Conservation (phyloP, 2,113 vertebrate genomes). For the Gallinago undulata region DNA sequence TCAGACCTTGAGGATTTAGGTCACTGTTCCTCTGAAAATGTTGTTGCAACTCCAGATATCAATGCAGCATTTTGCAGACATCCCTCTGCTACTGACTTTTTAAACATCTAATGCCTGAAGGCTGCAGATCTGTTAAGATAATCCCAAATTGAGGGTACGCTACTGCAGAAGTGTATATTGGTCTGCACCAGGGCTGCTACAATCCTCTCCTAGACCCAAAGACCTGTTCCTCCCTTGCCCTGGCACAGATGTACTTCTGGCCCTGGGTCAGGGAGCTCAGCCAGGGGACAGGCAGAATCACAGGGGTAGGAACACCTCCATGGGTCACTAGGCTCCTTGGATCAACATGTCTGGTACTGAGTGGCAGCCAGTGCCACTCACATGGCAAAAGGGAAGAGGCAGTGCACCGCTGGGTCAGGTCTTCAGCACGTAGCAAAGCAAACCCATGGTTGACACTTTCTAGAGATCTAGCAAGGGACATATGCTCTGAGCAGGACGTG, state of each 20-base stretch:
- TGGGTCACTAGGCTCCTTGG: background rate
- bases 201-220: background rate
- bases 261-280: background rate
- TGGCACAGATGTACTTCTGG: background rate
- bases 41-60: background rate
- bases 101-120: background rate
- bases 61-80: background rate
- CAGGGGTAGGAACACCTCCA: background rate
- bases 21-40: background rate
- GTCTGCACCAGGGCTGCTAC: background rate
- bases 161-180: background rate
- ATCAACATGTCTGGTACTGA: accelerated
- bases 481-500: background rate
- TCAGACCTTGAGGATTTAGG: background rate
- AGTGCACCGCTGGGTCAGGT: accelerated
- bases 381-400: background rate
- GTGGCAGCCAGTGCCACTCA: background rate
- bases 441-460: background rate
- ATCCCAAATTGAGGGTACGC: accelerated
- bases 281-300: background rate
- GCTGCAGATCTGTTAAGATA: background rate
- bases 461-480: background rate
- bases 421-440: background rate
- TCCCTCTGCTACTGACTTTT: background rate
- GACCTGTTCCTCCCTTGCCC: background rate